Base-by-base conservation (phyloP, 2,888 invertebrate genomes). In the Aquatica leii region DNA sequence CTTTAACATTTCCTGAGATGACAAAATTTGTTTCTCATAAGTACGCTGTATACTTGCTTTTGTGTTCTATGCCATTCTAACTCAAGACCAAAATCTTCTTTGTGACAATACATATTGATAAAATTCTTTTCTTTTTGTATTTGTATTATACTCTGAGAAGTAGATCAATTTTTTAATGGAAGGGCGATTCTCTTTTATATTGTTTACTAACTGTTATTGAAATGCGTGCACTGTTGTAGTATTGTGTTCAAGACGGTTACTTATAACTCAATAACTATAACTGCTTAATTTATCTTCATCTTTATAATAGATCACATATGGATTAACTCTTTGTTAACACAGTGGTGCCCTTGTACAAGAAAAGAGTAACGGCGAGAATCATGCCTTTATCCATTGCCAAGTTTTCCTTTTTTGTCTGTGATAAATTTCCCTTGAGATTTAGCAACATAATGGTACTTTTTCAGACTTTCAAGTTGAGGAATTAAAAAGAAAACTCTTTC, bases 61-160 rank as follows among this genome's bases (percentile, higher is more conserved):
- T 18, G 20, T 21, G 8, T n/a, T 20, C 17, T 18, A 4, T 43
- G 43, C 48, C 48, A 48, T n/a, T 48, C 18, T 17, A n/a, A 1
- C 2, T 20, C 21, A 2, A 48, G 2, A 9, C 12, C 21, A 20
- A 48, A 18, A 11, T 48, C 21, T 17, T n/a, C 17, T 17, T 48
- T 18, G 21, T 48, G 48, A 11, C 2, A 20, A 2, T 4, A 48
- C 21, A 48, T 48, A n/a, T 48, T 48, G n/a, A 20, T 11, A 21
- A 48, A 48, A n/a, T 48, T 48, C 20, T 48, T 9, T 48, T 48
- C 2, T 48, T 48, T 48, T 20, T 48, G n/a, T 48, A 48, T n/a
- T 20, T 18, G 21, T 20, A 17, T 15, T 4, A 8, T 20, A 20
- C 18, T 9, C 48, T 6, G 17, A 15, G 5, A 17, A 3, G 9